These are phyloP conservation scores for Pica pica DNA, from an alignment of 2,113 vertebrate genomes.

Conservation along the genomic window DNA sequence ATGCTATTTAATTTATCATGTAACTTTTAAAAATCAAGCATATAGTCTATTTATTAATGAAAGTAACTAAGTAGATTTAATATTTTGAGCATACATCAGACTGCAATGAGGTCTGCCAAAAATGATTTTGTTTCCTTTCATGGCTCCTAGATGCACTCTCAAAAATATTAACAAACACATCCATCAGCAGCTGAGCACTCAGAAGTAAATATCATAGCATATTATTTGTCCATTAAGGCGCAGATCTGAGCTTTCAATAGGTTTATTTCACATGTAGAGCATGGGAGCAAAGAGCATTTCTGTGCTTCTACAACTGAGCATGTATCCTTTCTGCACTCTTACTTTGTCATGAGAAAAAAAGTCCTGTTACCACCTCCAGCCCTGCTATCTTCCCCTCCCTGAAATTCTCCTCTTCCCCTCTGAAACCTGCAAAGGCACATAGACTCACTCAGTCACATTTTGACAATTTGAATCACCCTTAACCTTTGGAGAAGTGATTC, in stretches of 20 bases:
- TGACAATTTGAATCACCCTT: neutral
- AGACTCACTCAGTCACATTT: neutral
- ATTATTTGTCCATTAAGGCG: neutral
- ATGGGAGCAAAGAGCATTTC: neutral
- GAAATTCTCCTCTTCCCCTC: neutral
- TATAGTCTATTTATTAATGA: neutral
- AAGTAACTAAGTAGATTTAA: neutral
- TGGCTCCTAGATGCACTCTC: neutral
- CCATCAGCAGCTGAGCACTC: neutral
- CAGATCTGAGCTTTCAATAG: neutral
- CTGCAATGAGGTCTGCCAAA: neutral
- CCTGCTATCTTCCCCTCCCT: neutral
- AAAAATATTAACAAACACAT: neutral
- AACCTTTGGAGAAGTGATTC: neutral
- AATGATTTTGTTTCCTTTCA: neutral
- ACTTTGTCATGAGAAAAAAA: neutral
- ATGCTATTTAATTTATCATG: neutral
- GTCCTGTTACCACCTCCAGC: neutral
- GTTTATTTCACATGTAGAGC: neutral
- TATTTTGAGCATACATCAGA: neutral
- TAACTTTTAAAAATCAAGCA: neutral
- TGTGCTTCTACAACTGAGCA: neutral
- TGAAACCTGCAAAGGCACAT: neutral
- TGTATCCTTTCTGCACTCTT: neutral
- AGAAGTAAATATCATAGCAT: neutral